Evolutionary conservation across 1,140 invertebrate species (phyloP).

Genomic region (Drosophila aff.): DNA sequence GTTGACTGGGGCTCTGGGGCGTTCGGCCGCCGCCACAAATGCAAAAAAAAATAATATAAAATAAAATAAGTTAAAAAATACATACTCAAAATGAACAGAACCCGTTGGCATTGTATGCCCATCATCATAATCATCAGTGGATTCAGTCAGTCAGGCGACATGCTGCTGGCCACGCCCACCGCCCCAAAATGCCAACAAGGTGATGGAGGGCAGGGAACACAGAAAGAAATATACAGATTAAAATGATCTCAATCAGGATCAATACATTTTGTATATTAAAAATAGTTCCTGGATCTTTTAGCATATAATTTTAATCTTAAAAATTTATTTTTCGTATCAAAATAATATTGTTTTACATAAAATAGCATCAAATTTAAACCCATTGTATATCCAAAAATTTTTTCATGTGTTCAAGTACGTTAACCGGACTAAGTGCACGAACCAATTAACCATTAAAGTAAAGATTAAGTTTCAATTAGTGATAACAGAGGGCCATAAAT

Average conservation of each 20-base stretch:
- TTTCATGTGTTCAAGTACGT: not conserved
- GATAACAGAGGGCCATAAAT: conserved; percentile 48
- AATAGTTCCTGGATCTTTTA: not conserved
- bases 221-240: not conserved
- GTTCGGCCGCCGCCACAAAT: conserved; percentile 25
- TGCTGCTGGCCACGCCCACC: conserved; percentile 58
- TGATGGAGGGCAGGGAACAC: conserved; percentile 28
- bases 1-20: conserved; percentile 65
- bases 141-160: conserved; percentile 28
- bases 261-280: not conserved
- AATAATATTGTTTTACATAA: not conserved
- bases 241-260: not conserved
- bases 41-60: not conserved
- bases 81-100: conserved; percentile 29
- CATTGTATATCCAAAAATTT: not conserved
- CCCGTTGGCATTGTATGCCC: conserved; percentile 65
- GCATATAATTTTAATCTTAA: not conserved
- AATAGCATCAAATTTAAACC: not conserved
- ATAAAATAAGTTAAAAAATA: conserved; percentile 7
- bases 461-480: conserved; percentile 54
- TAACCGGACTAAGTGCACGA: conserved; percentile 39
- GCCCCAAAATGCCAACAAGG: conserved; percentile 62
- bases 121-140: conserved; percentile 33
- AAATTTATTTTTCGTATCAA: not conserved
- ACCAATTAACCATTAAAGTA: conserved; percentile 41